phyloP scores from a whole-genome alignment of 2,888 invertebrate species.

The Patella pellucida region DNA sequence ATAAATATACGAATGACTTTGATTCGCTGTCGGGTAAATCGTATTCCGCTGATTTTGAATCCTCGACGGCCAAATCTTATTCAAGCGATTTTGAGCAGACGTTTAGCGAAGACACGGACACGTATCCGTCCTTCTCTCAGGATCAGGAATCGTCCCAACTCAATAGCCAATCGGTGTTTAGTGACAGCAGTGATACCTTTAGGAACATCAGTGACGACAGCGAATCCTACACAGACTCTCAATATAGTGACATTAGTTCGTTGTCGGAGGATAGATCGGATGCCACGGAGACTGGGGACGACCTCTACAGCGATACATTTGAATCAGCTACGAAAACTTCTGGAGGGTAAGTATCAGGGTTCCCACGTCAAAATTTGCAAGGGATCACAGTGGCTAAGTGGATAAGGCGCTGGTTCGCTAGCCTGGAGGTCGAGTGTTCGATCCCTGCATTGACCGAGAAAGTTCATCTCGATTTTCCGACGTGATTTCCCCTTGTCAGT shows the following conservation, averaged over 20 bases:
- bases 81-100: too few relatives aligned
- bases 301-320: not conserved
- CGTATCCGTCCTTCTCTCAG: too few relatives aligned
- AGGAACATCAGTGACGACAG: not conserved
- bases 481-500: too few relatives aligned
- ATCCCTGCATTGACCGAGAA: too few relatives aligned
- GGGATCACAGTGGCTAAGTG: too few relatives aligned
- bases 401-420: too few relatives aligned
- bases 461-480: too few relatives aligned
- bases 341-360: not conserved
- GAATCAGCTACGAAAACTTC: not conserved
- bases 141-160: not conserved
- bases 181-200: not conserved
- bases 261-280: not conserved
- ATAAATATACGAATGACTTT: not conserved
- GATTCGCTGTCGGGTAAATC: not conserved
- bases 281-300: not conserved
- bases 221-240: not conserved
- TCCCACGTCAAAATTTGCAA: too few relatives aligned
- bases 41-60: not conserved
- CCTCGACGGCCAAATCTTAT: not conserved
- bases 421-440: too few relatives aligned
- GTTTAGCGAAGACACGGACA: too few relatives aligned
- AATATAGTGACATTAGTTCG: constrained; percentile 3
- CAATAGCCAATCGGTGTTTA: not conserved